A percentile compares a stretch with the other conserved stretches of the same genome.
Evolutionary conservation across 2,113 vertebrate genomes (phyloP).

Genomic region (Hyla sarda): DNA sequence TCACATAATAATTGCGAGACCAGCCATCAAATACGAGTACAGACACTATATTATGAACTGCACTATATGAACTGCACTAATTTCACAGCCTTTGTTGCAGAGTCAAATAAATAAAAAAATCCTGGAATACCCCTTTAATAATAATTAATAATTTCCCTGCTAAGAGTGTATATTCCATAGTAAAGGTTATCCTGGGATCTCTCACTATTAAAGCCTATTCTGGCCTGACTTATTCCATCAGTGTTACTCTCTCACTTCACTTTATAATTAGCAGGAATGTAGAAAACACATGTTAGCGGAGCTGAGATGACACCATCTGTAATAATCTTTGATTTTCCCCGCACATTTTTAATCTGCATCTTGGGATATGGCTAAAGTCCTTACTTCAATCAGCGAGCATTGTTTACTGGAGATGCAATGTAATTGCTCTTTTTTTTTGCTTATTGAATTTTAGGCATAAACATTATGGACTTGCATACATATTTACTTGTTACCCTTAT

Average conservation of each 20-base stretch:
- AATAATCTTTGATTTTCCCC: slow-evolving; percentile 11
- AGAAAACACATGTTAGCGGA: slow-evolving; percentile 38
- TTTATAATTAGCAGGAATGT: slow-evolving; percentile 30
- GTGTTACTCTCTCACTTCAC: slow-evolving; percentile 9
- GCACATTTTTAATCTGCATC: slow-evolving; percentile 13
- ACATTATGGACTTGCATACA: slow-evolving; percentile 25
- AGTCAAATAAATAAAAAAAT: too few species aligned
- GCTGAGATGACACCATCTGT: slow-evolving; percentile 38
- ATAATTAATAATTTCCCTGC: too few species aligned
- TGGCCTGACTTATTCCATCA: background rate
- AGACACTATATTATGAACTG: too few species aligned
- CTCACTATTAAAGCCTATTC: background rate
- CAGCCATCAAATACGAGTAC: too few species aligned
- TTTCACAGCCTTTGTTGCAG: too few species aligned
- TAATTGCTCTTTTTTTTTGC: slow-evolving; percentile 32
- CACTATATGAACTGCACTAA: too few species aligned
- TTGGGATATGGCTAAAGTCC: slow-evolving; percentile 38
- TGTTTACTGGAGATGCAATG: slow-evolving; percentile 5
- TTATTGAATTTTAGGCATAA: background rate
- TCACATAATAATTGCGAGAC: too few species aligned
- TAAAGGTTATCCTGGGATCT: background rate
- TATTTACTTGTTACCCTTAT: background rate
- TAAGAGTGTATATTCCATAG: too few species aligned
- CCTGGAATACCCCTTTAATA: too few species aligned
- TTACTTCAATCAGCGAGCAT: slow-evolving; percentile 47